Conservation (phyloP, 1,140 invertebrate species). For the Scaptomyza hsui region DNA sequence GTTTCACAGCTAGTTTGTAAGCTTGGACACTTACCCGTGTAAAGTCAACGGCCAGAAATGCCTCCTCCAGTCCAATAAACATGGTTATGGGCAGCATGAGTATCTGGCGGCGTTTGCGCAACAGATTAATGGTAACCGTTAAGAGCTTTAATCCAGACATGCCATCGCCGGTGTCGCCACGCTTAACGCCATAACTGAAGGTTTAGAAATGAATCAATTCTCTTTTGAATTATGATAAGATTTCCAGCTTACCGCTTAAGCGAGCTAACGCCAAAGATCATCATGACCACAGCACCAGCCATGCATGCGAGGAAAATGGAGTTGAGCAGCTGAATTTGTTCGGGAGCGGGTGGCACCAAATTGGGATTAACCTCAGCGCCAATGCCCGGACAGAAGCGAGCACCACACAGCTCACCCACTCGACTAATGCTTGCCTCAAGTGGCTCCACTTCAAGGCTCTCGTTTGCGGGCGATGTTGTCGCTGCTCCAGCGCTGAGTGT, state of each 20-base stretch:
- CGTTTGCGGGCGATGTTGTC: conserved; percentile 36
- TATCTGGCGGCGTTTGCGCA: conserved; percentile 91
- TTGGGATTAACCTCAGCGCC: conserved; percentile 86
- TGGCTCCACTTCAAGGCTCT: conserved; percentile 24
- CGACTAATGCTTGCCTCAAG: conserved; percentile 43
- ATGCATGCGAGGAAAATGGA: conserved; percentile 94
- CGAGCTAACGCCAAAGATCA: conserved; percentile 93
- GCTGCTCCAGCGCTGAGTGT: conserved; percentile 65
- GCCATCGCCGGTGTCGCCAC: conserved; percentile 70
- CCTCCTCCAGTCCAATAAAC: conserved; percentile 97
- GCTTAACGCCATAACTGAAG: conserved; percentile 74
- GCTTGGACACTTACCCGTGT: conserved; percentile 87
- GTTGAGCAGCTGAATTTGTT: conserved; percentile 91
- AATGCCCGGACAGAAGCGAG: conserved; percentile 88
- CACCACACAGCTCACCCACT: conserved; percentile 88
- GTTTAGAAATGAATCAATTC: background rate
- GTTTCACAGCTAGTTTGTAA: conserved; percentile 1
- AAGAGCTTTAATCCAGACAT: conserved; percentile 87
- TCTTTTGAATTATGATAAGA: background rate
- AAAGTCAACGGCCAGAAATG: conserved; percentile 95
- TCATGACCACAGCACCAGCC: conserved; percentile 89
- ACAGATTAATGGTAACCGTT: conserved; percentile 91
- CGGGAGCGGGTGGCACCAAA: conserved; percentile 87
- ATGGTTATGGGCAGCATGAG: conserved; percentile 96
- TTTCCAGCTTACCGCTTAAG: conserved; percentile 87